Conservation (phyloP, 2,797 vertebrate genomes). For the Acanthurus tractus region DNA sequence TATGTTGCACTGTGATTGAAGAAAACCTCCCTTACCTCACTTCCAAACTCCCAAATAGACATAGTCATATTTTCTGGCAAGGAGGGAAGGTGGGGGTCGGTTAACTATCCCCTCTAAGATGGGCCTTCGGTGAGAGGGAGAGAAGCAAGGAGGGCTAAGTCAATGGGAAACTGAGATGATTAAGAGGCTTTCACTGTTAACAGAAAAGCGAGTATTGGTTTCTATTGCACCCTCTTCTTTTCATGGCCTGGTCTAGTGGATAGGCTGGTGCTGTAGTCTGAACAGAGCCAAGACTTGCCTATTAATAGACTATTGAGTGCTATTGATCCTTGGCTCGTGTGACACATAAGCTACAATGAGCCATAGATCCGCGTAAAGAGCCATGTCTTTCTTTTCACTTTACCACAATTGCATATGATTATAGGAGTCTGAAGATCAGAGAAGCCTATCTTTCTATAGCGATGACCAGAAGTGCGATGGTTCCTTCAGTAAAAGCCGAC, state of each 20-base stretch:
- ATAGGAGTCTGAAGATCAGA: conserved; percentile 78
- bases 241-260: conserved; percentile 81
- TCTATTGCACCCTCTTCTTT: conserved; percentile 85
- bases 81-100: conserved; percentile 61
- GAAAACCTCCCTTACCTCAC: conserved; percentile 71
- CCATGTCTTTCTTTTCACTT: conserved; percentile 84
- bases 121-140: conserved; percentile 72
- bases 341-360: conserved; percentile 89
- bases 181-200: conserved; percentile 89
- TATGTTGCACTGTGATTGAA: conserved; percentile 44
- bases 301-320: conserved; percentile 91
- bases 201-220: conserved; percentile 86
- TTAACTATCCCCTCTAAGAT: conserved; percentile 77
- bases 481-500: conserved; percentile 72
- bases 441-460: conserved; percentile 59
- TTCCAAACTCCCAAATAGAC: conserved; percentile 70
- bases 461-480: conserved; percentile 69
- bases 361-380: conserved; percentile 86
- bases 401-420: conserved; percentile 89
- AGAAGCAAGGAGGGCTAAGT: conserved; percentile 79
- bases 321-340: conserved; percentile 87
- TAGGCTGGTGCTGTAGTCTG: conserved; percentile 81
- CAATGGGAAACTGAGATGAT: conserved; percentile 90
- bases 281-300: conserved; percentile 82
- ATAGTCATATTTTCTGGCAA: conserved; percentile 70